Conservation (phyloP, 2,888 invertebrate species). For the Mylabris sibirica region DNA sequence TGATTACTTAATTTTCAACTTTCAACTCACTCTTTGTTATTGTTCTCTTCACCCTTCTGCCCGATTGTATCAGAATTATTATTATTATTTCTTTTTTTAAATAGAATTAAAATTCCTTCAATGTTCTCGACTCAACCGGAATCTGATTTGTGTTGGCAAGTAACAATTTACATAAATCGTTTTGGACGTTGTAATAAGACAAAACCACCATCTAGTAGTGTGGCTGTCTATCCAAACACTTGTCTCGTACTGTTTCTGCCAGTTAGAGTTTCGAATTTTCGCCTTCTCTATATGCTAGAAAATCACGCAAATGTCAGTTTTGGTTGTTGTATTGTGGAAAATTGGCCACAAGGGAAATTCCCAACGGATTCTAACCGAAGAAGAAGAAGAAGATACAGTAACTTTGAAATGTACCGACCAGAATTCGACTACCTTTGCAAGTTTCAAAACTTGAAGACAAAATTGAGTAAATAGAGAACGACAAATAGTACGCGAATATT, state of each 20-base stretch:
- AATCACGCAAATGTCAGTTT: constrained; percentile 13
- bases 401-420: background rate
- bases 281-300: background rate
- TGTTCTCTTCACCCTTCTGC: background rate
- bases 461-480: too few species aligned
- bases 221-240: background rate
- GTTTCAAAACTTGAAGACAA: background rate
- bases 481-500: too few species aligned
- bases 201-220: background rate
- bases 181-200: constrained; percentile 10
- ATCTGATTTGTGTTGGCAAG: constrained; percentile 4
- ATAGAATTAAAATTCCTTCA: background rate
- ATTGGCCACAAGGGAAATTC: constrained; percentile 11
- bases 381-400: background rate
- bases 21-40: background rate
- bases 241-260: background rate
- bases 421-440: constrained; percentile 2
- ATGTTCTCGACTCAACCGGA: background rate
- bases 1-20: background rate
- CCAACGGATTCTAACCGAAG: background rate
- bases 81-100: background rate
- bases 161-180: constrained; percentile 14
- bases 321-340: constrained; percentile 14
- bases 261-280: background rate
- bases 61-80: background rate